Evolutionary conservation across 2,113 vertebrate genomes (phyloP), one percentile per base, ranked within the genome.

Genomic region (Dascyllus trimaculatus): DNA sequence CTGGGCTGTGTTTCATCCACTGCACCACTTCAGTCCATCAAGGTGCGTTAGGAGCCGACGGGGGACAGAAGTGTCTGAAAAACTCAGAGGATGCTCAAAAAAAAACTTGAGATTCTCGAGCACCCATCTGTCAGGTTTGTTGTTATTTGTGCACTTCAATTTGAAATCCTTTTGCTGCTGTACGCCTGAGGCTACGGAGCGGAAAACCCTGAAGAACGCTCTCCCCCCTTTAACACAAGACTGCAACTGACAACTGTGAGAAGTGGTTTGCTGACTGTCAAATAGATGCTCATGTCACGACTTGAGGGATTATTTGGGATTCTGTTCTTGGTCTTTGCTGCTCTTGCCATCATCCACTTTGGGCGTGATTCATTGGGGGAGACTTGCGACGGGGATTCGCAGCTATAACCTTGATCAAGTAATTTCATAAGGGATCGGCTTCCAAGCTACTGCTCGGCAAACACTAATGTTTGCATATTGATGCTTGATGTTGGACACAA

Each of bases 141-240:
- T 83, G 60, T 80, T 84, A 61, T 86, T 90, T 85, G 84, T 52
- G 19, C 73, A 65, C 57, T 60, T 26, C 56, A 64, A 69, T 82
- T 83, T 65, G 40, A 73, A 78, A 66, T 68, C 32, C 40, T 52
- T 81, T 71, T 61, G 24, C 74, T 72, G 64, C 46, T 25, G 35
- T 69, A 45, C 26, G 77, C 71, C 75, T n/a, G 60, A 63, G 83
- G 80, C 80, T 69, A 69, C 0, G 1, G 29, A 70, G 71, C 29
- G 60, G 59, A 84, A 86, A 64, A 73, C 79, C 60, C 51, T 21
- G 40, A 73, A 77, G 56, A 74, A 51, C 8, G 24, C 48, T 58
- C 14, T 19, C n/a, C 7, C 29, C 32, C 49, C 32, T 68, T 69
- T 58, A 66, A 56, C 59, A 71, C 57, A 62, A 79, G 64, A 48